These are phyloP conservation scores for Drosophila paramelanica DNA, from an alignment of 2,888 invertebrate genomes.

Conservation along the genomic window DNA sequence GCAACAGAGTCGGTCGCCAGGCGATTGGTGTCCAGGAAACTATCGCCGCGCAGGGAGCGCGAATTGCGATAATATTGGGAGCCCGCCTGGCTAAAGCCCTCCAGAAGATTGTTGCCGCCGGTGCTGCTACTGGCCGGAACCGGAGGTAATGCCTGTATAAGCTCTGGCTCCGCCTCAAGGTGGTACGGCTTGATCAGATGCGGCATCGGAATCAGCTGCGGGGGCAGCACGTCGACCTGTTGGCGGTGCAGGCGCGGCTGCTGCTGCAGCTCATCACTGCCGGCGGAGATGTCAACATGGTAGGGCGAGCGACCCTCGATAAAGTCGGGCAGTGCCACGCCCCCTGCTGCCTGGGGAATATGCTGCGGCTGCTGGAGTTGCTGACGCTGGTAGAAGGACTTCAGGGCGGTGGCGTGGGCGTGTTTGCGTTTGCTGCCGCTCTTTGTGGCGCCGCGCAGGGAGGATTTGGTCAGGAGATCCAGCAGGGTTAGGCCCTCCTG, in stretches of 20 bases:
- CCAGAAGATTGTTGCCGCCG: constrained; percentile 64
- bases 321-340: constrained; percentile 84
- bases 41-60: constrained; percentile 74
- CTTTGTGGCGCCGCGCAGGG: constrained; percentile 64
- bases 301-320: constrained; percentile 90
- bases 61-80: constrained; percentile 77
- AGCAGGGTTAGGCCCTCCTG: constrained; percentile 76
- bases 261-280: constrained; percentile 68
- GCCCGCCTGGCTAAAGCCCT: constrained; percentile 63
- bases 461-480: constrained; percentile 80
- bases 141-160: constrained; percentile 82
- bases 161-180: constrained; percentile 82
- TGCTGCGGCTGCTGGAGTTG: constrained; percentile 49
- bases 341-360: constrained; percentile 12
- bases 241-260: constrained; percentile 76
- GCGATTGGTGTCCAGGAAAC: constrained; percentile 74
- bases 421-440: constrained; percentile 65
- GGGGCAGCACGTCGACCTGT: constrained; percentile 84
- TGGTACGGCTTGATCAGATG: constrained; percentile 83
- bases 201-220: constrained; percentile 82
- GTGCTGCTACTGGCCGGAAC: constrained; percentile 41
- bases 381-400: constrained; percentile 57
- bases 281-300: constrained; percentile 87
- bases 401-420: constrained; percentile 37
- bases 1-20: constrained; percentile 21